phyloP scores from a whole-genome alignment of 2,113 vertebrate species.

The Castor canadensis region DNA sequence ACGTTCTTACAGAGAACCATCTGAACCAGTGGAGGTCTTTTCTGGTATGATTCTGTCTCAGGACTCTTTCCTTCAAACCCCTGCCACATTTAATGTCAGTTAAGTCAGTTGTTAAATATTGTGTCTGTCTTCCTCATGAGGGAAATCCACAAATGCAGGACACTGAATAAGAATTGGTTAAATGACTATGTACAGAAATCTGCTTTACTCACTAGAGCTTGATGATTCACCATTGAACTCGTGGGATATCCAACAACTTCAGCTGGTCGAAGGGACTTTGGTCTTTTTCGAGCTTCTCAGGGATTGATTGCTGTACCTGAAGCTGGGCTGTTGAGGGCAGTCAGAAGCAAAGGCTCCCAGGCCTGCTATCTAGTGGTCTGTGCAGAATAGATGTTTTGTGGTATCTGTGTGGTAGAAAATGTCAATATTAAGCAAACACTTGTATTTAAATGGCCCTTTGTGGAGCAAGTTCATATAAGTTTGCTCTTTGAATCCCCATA shows the following conservation, averaged over 20 bases:
- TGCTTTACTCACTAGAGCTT: not conserved
- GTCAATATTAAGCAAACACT: slow-evolving; percentile 44
- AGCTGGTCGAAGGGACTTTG: not conserved
- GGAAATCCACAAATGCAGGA: not conserved
- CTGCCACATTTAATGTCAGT: not conserved
- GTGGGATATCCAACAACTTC: not conserved
- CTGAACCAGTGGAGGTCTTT: not conserved
- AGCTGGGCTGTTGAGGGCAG: not conserved
- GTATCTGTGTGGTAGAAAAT: slow-evolving; percentile 50
- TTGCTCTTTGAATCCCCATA: slow-evolving; percentile 25
- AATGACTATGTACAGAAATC: not conserved
- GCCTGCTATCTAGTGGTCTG: not conserved
- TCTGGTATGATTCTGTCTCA: not conserved
- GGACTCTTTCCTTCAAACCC: not conserved
- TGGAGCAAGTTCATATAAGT: not conserved
- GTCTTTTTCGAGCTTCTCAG: not conserved
- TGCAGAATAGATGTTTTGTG: slow-evolving; percentile 38
- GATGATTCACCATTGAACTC: not conserved
- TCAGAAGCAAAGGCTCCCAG: not conserved
- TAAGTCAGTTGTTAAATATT: slow-evolving; percentile 11
- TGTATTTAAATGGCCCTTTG: slow-evolving; percentile 28
- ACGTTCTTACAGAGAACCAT: not conserved
- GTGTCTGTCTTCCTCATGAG: not conserved
- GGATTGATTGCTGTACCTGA: not conserved
- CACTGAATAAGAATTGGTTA: not conserved